These are phyloP conservation scores for Meganola albula DNA, from an alignment of 2,888 invertebrate species.

Conservation along the genomic window DNA sequence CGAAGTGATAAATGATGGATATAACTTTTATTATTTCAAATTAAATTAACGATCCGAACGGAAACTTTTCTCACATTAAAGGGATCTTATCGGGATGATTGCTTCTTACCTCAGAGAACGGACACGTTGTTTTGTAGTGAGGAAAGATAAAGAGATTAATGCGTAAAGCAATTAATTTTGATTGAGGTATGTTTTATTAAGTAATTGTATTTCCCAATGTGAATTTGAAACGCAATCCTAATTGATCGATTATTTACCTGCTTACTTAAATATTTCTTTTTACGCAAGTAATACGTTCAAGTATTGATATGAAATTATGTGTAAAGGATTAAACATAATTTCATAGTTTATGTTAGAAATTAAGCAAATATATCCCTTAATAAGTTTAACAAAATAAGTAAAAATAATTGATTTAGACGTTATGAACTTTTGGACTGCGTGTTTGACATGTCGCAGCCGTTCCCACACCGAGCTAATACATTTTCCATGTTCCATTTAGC, in stretches of 20 bases:
- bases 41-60: constrained; percentile 74
- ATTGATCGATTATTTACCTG: too few species aligned
- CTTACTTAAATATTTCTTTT: too few species aligned
- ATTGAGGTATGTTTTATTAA: constrained; percentile 76
- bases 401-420: constrained; percentile 37
- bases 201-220: constrained; percentile 71
- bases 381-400: too few species aligned
- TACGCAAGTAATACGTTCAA: too few species aligned
- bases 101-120: constrained; percentile 71
- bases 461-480: constrained; percentile 74
- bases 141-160: constrained; percentile 74
- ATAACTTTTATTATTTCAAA: constrained; percentile 77
- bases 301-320: too few species aligned
- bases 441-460: constrained; percentile 58
- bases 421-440: constrained; percentile 42
- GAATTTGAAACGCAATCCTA: constrained; percentile 63
- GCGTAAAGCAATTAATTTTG: constrained; percentile 77
- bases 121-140: constrained; percentile 70
- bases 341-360: too few species aligned
- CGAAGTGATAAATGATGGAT: constrained; percentile 76
- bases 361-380: too few species aligned
- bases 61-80: constrained; percentile 76
- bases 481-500: constrained; percentile 77
- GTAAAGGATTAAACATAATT: too few species aligned
- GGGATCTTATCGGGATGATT: constrained; percentile 76